These are phyloP conservation scores for Exephanes ischioxanthus DNA, from an alignment of 2,888 invertebrate genomes.

Conservation along the genomic window DNA sequence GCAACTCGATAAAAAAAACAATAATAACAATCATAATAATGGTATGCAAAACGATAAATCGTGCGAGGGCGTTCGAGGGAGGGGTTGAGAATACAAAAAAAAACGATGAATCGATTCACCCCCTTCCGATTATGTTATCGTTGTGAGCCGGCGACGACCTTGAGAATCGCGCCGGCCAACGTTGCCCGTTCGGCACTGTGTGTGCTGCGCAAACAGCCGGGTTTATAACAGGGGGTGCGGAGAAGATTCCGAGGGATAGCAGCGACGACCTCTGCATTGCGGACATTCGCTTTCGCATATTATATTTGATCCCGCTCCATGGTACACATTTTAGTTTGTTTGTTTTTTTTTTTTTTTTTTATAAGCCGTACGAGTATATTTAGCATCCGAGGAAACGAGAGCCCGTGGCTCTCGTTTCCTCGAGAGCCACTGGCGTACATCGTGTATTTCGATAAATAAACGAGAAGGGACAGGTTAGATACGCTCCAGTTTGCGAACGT, in stretches of 20 bases:
- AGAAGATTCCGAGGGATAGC: conserved; percentile 51
- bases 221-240: conserved; percentile 33
- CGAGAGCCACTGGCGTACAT: not conserved
- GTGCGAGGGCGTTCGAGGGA: not conserved
- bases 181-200: conserved; percentile 14
- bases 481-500: conserved; percentile 12
- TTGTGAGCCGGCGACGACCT: conserved; percentile 51
- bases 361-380: not conserved
- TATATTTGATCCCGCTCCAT: conserved; percentile 29
- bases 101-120: conserved; percentile 41
- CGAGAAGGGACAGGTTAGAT: not conserved
- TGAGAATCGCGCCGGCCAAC: conserved; percentile 46
- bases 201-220: conserved; percentile 41
- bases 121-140: conserved; percentile 42
- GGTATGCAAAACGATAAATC: not conserved
- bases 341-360: conserved; percentile 3
- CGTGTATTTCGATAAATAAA: not conserved
- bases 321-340: not conserved
- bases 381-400: conserved; percentile 2
- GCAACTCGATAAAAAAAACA: not conserved
- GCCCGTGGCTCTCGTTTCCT: too few relatives aligned
- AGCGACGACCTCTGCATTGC: conserved; percentile 64
- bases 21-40: not conserved
- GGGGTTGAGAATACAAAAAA: not conserved
- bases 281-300: conserved; percentile 58